These are phyloP conservation scores for Spodoptera picta DNA, from an alignment of 2,888 invertebrate species.

Conservation along the genomic window DNA sequence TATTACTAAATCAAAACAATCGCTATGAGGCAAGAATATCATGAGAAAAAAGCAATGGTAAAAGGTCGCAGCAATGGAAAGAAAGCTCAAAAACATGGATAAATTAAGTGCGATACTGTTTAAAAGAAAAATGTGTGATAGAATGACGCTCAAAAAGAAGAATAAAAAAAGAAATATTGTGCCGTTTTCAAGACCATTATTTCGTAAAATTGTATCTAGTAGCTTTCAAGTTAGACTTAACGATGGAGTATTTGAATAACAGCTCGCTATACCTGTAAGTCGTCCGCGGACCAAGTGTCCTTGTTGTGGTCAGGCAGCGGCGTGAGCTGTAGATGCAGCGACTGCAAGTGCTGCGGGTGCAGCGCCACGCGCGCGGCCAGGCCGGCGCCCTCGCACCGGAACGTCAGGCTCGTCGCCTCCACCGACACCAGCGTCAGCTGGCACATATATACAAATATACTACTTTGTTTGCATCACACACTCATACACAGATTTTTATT, in stretches of 20 bases:
- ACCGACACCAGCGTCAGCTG: constrained; percentile 92
- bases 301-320: constrained; percentile 95
- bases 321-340: constrained; percentile 92
- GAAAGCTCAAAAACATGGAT: no score
- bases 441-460: neutral
- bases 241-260: neutral
- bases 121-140: no score
- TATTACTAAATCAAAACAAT: no score
- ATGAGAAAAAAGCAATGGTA: no score
- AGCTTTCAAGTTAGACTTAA: neutral
- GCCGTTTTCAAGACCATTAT: no score
- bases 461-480: no score
- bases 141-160: no score
- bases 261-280: constrained; percentile 90
- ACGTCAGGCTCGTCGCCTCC: constrained; percentile 96
- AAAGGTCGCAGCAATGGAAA: no score
- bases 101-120: no score
- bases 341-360: constrained; percentile 96
- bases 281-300: constrained; percentile 95
- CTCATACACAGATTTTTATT: no score
- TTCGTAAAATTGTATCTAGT: neutral
- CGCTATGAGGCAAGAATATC: no score
- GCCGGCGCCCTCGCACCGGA: constrained; percentile 94
- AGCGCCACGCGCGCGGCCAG: constrained; percentile 96
- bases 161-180: no score